Evolutionary conservation across 1,140 invertebrate genomes (phyloP).

Genomic region (Cotesia chilonis): DNA sequence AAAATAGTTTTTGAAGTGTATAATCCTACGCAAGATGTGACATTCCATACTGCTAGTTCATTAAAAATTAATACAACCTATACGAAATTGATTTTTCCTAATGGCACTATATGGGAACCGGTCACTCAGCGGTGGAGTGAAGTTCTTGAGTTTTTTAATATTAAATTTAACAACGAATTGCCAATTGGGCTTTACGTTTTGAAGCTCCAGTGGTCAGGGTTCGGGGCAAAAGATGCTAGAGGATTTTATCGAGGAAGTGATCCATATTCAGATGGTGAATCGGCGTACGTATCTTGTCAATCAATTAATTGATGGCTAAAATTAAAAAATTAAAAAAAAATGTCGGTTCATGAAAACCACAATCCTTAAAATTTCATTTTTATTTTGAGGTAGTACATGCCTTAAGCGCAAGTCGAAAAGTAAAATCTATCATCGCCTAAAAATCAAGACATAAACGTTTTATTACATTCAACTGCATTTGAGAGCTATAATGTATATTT

Average conservation of each 20-base stretch:
- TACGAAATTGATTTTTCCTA: background rate
- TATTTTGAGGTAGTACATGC: too few species aligned
- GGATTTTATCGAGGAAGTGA: slow-evolving; percentile 17
- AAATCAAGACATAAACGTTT: too few species aligned
- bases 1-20: slow-evolving; percentile 39
- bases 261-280: background rate
- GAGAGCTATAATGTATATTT: too few species aligned
- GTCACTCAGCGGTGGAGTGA: slow-evolving; percentile 13
- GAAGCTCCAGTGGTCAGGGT: slow-evolving; percentile 19
- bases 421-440: too few species aligned
- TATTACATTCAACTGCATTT: too few species aligned
- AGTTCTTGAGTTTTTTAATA: slow-evolving; percentile 22
- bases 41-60: slow-evolving; percentile 33
- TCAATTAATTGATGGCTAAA: background rate
- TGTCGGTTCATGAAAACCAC: too few species aligned
- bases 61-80: slow-evolving; percentile 14
- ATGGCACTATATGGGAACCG: slow-evolving; percentile 12
- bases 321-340: background rate
- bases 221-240: background rate
- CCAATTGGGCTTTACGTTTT: background rate
- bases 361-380: too few species aligned
- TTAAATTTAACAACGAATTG: background rate
- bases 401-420: too few species aligned
- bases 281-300: background rate
- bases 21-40: slow-evolving; percentile 36